These are phyloP conservation scores for Trichonephila clavata DNA, from an alignment of 1,140 invertebrate species.

Conservation along the genomic window DNA sequence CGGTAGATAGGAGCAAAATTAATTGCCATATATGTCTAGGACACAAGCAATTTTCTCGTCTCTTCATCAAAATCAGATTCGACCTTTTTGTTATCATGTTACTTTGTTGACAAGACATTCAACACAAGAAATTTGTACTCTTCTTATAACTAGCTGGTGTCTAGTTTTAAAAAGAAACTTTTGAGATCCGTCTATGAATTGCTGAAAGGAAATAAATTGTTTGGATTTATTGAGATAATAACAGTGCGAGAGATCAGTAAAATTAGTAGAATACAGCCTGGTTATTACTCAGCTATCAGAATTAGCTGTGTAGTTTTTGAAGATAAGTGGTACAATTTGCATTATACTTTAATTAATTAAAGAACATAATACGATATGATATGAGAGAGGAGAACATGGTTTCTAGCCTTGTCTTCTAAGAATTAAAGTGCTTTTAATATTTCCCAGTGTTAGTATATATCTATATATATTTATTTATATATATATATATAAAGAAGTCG, in stretches of 20 bases:
- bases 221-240: not conserved
- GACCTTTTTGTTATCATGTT: not conserved
- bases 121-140: not conserved
- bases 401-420: too few relatives aligned
- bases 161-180: not conserved
- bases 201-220: not conserved
- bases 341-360: too few relatives aligned
- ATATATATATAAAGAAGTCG: too few relatives aligned
- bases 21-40: constrained; percentile 35
- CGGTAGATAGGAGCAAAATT: constrained; percentile 50
- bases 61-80: constrained; percentile 53
- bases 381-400: too few relatives aligned
- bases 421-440: too few relatives aligned
- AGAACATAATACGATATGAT: too few relatives aligned
- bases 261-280: not conserved
- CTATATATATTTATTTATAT: too few relatives aligned
- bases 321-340: too few relatives aligned
- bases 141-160: not conserved
- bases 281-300: not conserved
- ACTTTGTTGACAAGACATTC: not conserved
- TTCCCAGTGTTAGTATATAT: too few relatives aligned
- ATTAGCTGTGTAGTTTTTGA: not conserved
- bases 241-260: not conserved
- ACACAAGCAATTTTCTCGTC: constrained; percentile 57
- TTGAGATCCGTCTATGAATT: too few relatives aligned